A percentile compares a stretch with the other conserved stretches of the same genome.
phyloP scores from a whole-genome alignment of 2,113 vertebrate species.

The Sardina pilchardus region DNA sequence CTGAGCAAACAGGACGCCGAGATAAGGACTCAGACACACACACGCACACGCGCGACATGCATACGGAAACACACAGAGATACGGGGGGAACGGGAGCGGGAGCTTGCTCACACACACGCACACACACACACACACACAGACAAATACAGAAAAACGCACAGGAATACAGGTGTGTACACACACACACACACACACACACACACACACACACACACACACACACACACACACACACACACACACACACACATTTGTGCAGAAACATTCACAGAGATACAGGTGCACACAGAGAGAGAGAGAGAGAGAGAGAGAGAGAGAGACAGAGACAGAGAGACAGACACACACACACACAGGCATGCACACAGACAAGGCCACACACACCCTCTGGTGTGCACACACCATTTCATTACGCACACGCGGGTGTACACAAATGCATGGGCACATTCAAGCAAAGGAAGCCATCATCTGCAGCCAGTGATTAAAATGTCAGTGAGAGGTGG shows the following conservation, averaged over 20 bases:
- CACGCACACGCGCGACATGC: background rate
- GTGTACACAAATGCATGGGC: background rate
- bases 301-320: too few relatives aligned
- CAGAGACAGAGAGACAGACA: too few relatives aligned
- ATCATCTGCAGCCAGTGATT: background rate
- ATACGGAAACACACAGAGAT: background rate
- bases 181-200: background rate
- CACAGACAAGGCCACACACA: background rate
- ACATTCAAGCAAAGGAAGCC: background rate
- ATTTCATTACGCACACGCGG: too few relatives aligned
- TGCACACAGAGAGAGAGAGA: background rate
- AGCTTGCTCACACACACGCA: too few relatives aligned
- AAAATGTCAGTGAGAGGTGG: background rate
- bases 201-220: background rate
- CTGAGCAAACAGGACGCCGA: background rate
- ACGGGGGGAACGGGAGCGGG: too few relatives aligned
- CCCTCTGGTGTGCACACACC: too few relatives aligned
- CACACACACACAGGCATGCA: background rate
- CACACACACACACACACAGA: background rate
- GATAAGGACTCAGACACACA: constrained; percentile 35
- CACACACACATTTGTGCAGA: background rate
- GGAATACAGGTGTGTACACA: background rate
- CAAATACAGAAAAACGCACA: background rate
- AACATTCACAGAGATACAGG: too few relatives aligned
- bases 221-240: too few relatives aligned